Base-by-base conservation (phyloP, 2,888 invertebrate species). In the Bombyx huttoni region DNA sequence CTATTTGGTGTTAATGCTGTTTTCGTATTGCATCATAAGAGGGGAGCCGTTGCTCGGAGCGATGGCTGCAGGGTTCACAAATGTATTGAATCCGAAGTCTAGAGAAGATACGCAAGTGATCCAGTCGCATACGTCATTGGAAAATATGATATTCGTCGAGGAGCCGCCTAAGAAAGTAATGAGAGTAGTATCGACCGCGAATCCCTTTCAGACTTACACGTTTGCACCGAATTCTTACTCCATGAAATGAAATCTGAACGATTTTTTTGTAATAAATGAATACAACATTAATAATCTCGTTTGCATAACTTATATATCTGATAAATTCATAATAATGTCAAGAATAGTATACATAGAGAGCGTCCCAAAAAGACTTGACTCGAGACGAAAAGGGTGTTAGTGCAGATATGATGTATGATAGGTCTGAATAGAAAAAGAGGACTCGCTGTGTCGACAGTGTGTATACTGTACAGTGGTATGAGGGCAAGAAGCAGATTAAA, bases 91-190 rank as follows among this genome's bases (percentile, higher is more conserved):
- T 1, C 64, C 68, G 3, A 64, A 62, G 48, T 58, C 53, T 34
- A 59, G 54, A 12, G 62, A 64, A 3, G 57, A 59, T 1, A 62
- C 55, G 2, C 61, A 60, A 12, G 54, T 59, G 2, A 56, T 58
- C 0, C 63, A 67, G 0, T 70, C 74, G 0, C 60, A 61, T 46
- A 60, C 73, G 1, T 72, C 78, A 0, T 54, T 75, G 7, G 72
- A 75, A n/a, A 75, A 80, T 49, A 73, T 76, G 68, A 62, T 75
- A 53, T 80, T 75, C 55, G 62, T 66, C 0, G 79, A 82, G 34
- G 84, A 86, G 49, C 73, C 77, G 6, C 79, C 85, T 0, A 76
- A 75, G 61, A 85, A 71, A 57, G 62, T 87, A 0, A 71, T 85
- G 3, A 73, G 71, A 54, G 78, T 87, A 0, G 81, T 87, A 1